Evolutionary conservation across 2,113 vertebrate genomes (phyloP).

Genomic region (Labeo catla): DNA sequence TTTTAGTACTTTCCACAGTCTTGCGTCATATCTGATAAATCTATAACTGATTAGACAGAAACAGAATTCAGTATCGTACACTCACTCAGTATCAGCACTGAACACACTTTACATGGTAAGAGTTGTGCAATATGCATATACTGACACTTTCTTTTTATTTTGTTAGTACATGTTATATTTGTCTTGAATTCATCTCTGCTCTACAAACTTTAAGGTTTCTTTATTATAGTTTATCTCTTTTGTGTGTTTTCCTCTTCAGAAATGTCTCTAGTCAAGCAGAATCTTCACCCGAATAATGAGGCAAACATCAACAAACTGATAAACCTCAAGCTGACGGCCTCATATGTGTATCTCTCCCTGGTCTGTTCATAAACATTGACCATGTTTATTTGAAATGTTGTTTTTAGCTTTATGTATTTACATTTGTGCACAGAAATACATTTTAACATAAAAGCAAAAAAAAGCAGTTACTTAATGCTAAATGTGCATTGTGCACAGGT

Average conservation of each 20-base stretch:
- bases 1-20: neutral
- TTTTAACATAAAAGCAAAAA: too few relatives aligned
- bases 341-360: slow-evolving; percentile 74
- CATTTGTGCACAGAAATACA: neutral
- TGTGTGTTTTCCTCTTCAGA: slow-evolving; percentile 53
- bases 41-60: neutral
- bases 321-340: slow-evolving; percentile 74
- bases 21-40: neutral
- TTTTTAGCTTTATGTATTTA: neutral
- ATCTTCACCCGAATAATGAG: slow-evolving; percentile 72
- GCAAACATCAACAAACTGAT: slow-evolving; percentile 74
- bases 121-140: neutral
- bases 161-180: neutral
- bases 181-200: neutral
- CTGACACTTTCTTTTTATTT: neutral
- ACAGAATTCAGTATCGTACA: too few relatives aligned
- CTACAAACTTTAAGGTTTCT: neutral
- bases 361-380: slow-evolving; percentile 49
- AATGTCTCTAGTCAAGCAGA: slow-evolving; percentile 75
- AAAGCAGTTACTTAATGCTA: too few relatives aligned
- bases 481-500: neutral
- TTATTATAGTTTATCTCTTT: neutral
- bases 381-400: neutral
- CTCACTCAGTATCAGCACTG: neutral
- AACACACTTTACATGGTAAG: neutral